Conservation (phyloP, 2,888 invertebrate species). For the Meandrusa payeni region DNA sequence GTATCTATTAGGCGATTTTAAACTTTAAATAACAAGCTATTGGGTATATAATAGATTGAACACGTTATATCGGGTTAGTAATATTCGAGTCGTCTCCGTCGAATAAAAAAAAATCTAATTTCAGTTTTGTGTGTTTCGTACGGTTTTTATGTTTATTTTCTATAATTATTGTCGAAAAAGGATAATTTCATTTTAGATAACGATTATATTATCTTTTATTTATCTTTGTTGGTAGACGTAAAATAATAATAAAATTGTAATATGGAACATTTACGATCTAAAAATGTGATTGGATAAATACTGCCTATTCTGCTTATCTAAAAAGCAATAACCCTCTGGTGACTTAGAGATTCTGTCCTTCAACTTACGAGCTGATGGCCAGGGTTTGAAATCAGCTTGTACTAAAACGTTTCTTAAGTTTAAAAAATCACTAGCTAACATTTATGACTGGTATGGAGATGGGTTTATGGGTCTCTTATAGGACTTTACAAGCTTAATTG, state of each 20-base stretch:
- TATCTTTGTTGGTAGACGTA: neutral
- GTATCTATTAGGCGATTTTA: neutral
- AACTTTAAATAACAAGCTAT: slow-evolving; percentile 1
- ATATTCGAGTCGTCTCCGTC: slow-evolving; percentile 18
- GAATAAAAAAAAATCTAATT: slow-evolving; percentile 25
- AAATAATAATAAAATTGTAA: slow-evolving; percentile 2
- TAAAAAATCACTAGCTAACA: too few species aligned
- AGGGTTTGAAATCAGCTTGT: too few species aligned
- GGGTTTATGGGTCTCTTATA: too few species aligned
- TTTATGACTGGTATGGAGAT: too few species aligned
- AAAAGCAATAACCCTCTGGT: too few species aligned
- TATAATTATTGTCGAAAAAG: slow-evolving; percentile 13
- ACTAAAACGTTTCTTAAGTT: too few species aligned
- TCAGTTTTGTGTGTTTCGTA: slow-evolving; percentile 19
- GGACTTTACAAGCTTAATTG: too few species aligned
- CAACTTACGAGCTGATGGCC: too few species aligned
- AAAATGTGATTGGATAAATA: too few species aligned
- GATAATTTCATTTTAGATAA: slow-evolving; percentile 7
- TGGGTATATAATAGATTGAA: slow-evolving; percentile 6
- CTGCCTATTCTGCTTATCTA: too few species aligned
- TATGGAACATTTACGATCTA: too few species aligned
- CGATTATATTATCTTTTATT: neutral
- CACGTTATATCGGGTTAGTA: slow-evolving; percentile 3
- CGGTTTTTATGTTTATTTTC: slow-evolving; percentile 17
- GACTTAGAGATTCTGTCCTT: too few species aligned